Conservation (phyloP, 2,113 vertebrate genomes). For the Zapus hudsonius region DNA sequence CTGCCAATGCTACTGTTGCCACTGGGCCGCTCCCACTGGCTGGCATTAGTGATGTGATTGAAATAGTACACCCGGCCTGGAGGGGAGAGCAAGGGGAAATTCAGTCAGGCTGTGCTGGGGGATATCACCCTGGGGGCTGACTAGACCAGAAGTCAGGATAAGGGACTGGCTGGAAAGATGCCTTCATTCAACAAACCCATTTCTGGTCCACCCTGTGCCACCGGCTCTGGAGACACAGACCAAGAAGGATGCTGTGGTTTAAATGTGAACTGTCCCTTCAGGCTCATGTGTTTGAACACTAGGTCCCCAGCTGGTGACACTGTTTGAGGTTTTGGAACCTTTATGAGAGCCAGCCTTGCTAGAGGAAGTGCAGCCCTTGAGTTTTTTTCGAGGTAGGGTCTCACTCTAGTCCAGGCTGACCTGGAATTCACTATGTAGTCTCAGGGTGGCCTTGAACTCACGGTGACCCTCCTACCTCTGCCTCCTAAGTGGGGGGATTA, state of each 20-base stretch:
- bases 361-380: too few relatives aligned
- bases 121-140: neutral
- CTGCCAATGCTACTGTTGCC: slow-evolving; percentile 66
- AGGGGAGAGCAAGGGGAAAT: neutral
- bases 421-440: too few relatives aligned
- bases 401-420: too few relatives aligned
- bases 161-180: neutral
- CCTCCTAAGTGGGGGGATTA: too few relatives aligned
- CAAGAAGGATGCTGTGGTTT: neutral
- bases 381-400: too few relatives aligned
- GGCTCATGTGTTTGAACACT: too few relatives aligned
- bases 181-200: neutral
- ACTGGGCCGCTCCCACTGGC: slow-evolving; percentile 96
- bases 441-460: too few relatives aligned
- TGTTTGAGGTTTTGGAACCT: too few relatives aligned
- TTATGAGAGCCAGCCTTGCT: too few relatives aligned
- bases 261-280: too few relatives aligned
- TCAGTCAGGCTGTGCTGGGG: neutral
- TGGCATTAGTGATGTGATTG: slow-evolving; percentile 94
- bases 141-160: neutral
- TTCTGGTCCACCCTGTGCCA: neutral
- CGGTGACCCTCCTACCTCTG: too few relatives aligned
- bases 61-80: slow-evolving; percentile 76
- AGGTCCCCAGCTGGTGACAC: too few relatives aligned
- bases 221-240: neutral